Evolutionary conservation across 2,113 vertebrate genomes (phyloP).

Genomic region (Chlamydotis undulata): DNA sequence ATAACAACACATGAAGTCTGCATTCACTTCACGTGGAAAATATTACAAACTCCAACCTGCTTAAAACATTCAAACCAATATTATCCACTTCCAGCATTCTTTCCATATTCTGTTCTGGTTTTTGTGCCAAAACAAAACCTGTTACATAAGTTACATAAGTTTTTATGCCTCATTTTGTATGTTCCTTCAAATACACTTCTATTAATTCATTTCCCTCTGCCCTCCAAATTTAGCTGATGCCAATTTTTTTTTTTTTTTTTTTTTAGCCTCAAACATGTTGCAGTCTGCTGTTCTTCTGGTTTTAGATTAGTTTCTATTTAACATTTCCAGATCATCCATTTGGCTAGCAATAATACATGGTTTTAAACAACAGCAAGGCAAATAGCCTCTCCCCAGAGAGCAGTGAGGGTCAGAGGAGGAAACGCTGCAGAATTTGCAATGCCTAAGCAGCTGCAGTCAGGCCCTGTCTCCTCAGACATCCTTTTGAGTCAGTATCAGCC

Average conservation of each 20-base stretch:
- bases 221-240: not conserved
- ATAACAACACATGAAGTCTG: not conserved
- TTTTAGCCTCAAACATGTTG: not conserved
- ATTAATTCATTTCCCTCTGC: not conserved
- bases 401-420: not conserved
- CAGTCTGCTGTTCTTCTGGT: not conserved
- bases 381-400: not conserved
- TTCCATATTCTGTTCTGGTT: not conserved
- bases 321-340: not conserved
- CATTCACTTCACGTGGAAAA: slow-evolving; percentile 6
- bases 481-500: not conserved
- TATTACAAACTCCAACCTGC: not conserved
- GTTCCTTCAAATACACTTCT: not conserved
- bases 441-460: not conserved
- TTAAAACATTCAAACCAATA: slow-evolving; percentile 25
- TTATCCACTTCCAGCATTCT: not conserved
- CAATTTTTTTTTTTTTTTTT: not conserved
- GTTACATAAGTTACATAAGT: not conserved
- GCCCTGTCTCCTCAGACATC: not conserved
- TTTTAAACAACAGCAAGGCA: not conserved
- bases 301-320: not conserved
- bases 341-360: not conserved
- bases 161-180: not conserved
- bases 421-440: not conserved
- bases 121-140: not conserved